phyloP scores from a whole-genome alignment of 1,140 invertebrate species.

The Trypoxylus dichotomus region DNA sequence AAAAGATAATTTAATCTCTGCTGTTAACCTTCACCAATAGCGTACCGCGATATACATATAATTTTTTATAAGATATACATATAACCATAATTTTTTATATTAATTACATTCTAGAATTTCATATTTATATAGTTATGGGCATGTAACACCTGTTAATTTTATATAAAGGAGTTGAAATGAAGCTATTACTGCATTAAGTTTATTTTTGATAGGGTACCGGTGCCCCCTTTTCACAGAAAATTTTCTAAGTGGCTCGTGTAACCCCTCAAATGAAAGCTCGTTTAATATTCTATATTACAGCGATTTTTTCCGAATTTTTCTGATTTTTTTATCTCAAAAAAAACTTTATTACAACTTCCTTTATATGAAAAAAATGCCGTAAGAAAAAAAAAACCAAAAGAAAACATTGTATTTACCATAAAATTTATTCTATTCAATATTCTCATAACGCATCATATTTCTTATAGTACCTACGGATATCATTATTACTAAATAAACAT shows the following conservation, averaged over 20 bases:
- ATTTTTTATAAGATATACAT: background rate
- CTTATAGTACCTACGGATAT: background rate
- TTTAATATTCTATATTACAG: too few relatives aligned
- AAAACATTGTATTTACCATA: conserved; percentile 1
- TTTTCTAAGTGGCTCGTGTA: too few relatives aligned
- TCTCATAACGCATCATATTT: conserved; percentile 29
- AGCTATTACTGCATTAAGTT: background rate
- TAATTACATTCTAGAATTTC: background rate
- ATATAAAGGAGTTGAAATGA: background rate
- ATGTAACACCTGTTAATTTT: background rate
- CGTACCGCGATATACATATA: background rate
- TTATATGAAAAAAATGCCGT: background rate
- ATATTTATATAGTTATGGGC: background rate
- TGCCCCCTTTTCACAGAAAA: too few relatives aligned
- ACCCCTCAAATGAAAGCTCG: too few relatives aligned
- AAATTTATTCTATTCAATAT: conserved; percentile 22
- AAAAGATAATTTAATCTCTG: background rate
- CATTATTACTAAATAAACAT: background rate
- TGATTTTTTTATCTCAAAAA: background rate
- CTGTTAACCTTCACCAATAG: background rate
- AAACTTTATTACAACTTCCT: background rate
- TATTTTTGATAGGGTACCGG: too few relatives aligned
- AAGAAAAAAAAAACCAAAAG: background rate
- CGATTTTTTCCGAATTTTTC: background rate
- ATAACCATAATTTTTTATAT: conserved; percentile 1